phyloP scores from a whole-genome alignment of 1,140 invertebrate genomes.

The Pteromalus puparum region DNA sequence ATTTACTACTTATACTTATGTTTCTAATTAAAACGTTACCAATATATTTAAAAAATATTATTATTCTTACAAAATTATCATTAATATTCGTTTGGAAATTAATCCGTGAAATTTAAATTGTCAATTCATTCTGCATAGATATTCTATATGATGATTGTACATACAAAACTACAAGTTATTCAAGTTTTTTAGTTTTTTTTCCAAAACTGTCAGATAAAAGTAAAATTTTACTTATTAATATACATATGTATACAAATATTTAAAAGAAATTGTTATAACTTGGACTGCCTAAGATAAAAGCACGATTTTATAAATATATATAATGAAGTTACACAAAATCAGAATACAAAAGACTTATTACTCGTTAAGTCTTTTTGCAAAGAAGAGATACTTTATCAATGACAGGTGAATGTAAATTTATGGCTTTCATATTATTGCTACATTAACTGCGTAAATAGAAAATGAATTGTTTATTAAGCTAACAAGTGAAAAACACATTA shows the following conservation, averaged over 20 bases:
- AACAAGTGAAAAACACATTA: constrained; percentile 1
- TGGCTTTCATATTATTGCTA: background rate
- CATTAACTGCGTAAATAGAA: background rate
- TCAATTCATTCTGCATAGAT: no score
- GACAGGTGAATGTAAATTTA: background rate
- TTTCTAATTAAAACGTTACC: background rate
- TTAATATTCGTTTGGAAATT: no score
- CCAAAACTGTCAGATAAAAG: no score
- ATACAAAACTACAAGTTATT: no score
- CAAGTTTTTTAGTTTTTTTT: no score
- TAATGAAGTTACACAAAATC: background rate
- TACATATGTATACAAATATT: background rate
- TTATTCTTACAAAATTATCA: background rate
- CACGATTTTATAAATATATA: background rate
- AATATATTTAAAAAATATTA: background rate
- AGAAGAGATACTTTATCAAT: background rate
- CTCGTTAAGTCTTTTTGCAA: background rate
- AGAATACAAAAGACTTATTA: background rate
- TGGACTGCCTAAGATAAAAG: background rate
- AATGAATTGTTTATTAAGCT: background rate
- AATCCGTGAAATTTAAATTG: no score
- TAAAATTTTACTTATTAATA: no score
- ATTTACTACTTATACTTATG: background rate
- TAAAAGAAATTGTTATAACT: background rate
- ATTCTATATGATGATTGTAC: no score